These are phyloP conservation scores for Perccottus glenii DNA, from an alignment of 2,113 vertebrate genomes.

Conservation along the genomic window DNA sequence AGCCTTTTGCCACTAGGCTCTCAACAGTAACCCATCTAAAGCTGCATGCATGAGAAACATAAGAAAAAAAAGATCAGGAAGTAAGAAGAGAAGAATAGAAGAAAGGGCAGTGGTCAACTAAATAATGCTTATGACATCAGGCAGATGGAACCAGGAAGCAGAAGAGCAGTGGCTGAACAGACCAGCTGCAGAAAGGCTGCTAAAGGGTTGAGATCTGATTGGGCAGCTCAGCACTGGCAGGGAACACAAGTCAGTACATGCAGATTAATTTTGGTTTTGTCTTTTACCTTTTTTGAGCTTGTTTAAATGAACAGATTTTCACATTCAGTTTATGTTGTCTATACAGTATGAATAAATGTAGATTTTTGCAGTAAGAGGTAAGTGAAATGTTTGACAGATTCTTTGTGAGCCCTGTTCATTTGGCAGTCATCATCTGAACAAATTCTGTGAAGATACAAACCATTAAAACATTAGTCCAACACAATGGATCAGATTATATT, in stretches of 20 bases:
- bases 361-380: constrained; percentile 97
- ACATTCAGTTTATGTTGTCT: constrained; percentile 95
- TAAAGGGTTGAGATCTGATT: constrained; percentile 86
- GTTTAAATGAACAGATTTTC: constrained; percentile 75
- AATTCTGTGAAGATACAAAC: constrained; percentile 83
- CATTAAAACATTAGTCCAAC: constrained; percentile 1
- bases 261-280: constrained; percentile 76
- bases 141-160: constrained; percentile 86
- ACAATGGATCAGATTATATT: not conserved
- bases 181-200: constrained; percentile 66
- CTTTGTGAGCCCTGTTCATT: constrained; percentile 89
- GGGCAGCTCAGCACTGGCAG: constrained; percentile 85
- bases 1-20: constrained; percentile 65
- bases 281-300: constrained; percentile 66
- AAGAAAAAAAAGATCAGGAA: constrained; percentile 56
- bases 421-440: constrained; percentile 99
- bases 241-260: constrained; percentile 96
- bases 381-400: constrained; percentile 99
- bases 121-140: constrained; percentile 78
- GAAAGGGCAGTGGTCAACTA: constrained; percentile 81
- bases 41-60: constrained; percentile 92
- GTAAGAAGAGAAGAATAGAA: constrained; percentile 50
- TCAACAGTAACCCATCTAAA: constrained; percentile 88
- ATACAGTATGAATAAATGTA: constrained; percentile 99
- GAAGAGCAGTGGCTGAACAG: constrained; percentile 82